Evolutionary conservation across 2,888 invertebrate genomes (phyloP).

Genomic region (Acleris cristana): DNA sequence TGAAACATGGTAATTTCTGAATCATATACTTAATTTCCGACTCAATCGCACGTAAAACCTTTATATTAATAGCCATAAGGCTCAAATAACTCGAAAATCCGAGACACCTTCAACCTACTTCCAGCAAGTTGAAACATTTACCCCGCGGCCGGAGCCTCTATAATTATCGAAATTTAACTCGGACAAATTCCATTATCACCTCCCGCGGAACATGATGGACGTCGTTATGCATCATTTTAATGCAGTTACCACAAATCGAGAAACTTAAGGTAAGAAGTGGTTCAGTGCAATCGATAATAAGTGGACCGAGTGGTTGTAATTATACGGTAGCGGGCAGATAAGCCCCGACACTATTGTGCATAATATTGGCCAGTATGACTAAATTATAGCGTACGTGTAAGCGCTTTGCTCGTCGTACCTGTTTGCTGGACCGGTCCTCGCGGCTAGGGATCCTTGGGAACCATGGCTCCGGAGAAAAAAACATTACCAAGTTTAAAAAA

Average conservation of each 20-base stretch:
- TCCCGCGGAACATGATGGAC: conserved; percentile 50
- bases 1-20: too few relatives aligned
- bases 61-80: neutral
- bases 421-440: conserved; percentile 22
- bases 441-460: conserved; percentile 12
- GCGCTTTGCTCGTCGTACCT: conserved; percentile 26
- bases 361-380: conserved; percentile 74
- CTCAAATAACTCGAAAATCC: neutral
- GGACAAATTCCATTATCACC: conserved; percentile 64
- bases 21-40: neutral
- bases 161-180: conserved; percentile 65
- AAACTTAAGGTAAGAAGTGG: conserved; percentile 63
- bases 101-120: conserved; percentile 49
- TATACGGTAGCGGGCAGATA: conserved; percentile 71
- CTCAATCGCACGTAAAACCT: neutral
- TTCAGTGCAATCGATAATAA: conserved; percentile 63
- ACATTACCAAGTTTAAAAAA: neutral
- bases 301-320: conserved; percentile 67
- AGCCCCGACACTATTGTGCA: conserved; percentile 74
- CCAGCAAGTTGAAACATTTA: conserved; percentile 61
- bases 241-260: conserved; percentile 69
- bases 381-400: conserved; percentile 62
- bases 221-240: conserved; percentile 69
- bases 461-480: neutral
- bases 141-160: conserved; percentile 43